Base-by-base conservation (phyloP, 2,888 invertebrate genomes). In the Ormyrus nitidulus region DNA sequence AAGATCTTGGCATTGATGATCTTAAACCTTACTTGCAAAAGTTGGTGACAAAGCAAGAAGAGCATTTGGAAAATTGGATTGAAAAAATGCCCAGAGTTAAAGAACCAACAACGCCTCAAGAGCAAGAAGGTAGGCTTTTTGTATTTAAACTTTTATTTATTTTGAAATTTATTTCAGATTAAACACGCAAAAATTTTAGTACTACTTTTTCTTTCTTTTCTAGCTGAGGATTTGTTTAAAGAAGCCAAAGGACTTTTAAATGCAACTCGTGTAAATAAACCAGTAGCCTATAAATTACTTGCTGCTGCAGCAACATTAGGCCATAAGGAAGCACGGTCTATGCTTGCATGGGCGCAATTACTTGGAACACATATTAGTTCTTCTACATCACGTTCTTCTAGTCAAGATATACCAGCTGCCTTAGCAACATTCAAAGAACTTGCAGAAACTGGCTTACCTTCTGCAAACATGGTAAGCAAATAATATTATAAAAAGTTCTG, bases 331-430 rank as follows among this genome's bases (percentile, higher is more conserved):
- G 97, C 99, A 0, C 93, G 94, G 89, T 96, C 97, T 80, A 93
- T 95, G 88, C 91, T 98, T 6, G 98, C 98, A 0, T 98, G 98
- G 96, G 96, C 96, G 0, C 93, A 95, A 85, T 90, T 99, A 6
- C 94, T 97, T 85, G 99, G 99, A 0, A 96, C 93, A 87, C 95
- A 93, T 80, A 91, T 96, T 11, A 85, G 84, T 10, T 83, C 87
- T 11, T 83, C 85, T 9, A 84, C 87, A 11, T 84, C 85, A 0
- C 83, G 84, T 48, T 81, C 85, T 46, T 87, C 86, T 73, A 93
- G 94, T 59, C 94, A 97, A 85, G 95, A 98, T 89, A 92, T 97
- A 79, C 92, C 94, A 8, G 93, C 93, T 76, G 97, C 98, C 0
- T 93, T 93, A 85, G 91, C 92, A 62, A 94, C 95, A 83, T 98